Base-by-base conservation (phyloP, 2,888 invertebrate genomes). In the Phengaris alcon region DNA sequence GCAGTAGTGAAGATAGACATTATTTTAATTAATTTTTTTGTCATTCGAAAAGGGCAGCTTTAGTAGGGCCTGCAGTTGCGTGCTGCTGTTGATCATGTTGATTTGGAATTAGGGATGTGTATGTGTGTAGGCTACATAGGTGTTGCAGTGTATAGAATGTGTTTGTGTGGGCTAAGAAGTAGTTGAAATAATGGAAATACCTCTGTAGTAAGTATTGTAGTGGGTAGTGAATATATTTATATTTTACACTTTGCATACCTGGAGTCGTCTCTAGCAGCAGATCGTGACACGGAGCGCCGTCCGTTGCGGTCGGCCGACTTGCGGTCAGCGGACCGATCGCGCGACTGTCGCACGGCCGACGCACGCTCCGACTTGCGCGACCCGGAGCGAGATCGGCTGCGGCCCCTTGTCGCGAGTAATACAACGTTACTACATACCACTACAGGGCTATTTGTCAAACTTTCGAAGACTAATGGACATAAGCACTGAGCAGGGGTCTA, bases 351-450 rank as follows among this genome's bases (percentile, higher is more conserved):
- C 35, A 85, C 78, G 77, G 79, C 80, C 15, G 87, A 85, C 77
- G 86, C 86, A 13, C 86, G 85, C 15, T 83, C 84, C 69, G 86
- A 84, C 80, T 84, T 84, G 78, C 84, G 86, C 64, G 87, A 82
- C 59, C 84, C 83, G 73, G 88, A 90, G 51, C 86, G 84, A 59
- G 91, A 89, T 59, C 89, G 87, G 84, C 91, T 91, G 88, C 90
- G 89, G 78, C 87, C 90, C 90, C 93, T 92, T 52, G 76, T 79
- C 81, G 84, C 80, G 80, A 78, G 77, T 79, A 81, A 82, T 75
- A 69, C 55, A 51, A 77, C 74, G 74, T 75, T 55, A 69, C 74
- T 74, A 75, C 57, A 80, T 74, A 76, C 76, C 52, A 64, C 79
- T 77, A 79, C 77, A 76, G 75, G 75, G 46, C 76, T 55, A 76